Conservation (phyloP, 2,888 invertebrate genomes). For the Ptilodon capucinus region DNA sequence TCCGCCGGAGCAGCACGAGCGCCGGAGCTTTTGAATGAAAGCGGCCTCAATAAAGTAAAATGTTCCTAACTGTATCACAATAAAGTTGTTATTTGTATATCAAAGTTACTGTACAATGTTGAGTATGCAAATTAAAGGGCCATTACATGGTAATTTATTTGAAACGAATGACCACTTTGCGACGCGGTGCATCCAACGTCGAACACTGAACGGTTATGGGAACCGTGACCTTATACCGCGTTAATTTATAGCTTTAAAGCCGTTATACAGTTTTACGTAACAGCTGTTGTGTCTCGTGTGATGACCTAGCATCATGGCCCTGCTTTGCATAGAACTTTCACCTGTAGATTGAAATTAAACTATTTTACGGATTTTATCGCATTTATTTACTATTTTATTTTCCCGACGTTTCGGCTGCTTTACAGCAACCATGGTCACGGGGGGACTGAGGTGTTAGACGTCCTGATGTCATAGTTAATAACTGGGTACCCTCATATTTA, state of each 20-base stretch:
- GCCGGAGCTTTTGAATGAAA: constrained; percentile 76
- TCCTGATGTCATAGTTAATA: too few species aligned
- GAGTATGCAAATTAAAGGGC: constrained; percentile 81
- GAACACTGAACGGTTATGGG: constrained; percentile 76
- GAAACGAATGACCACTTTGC: constrained; percentile 83
- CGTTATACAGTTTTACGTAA: constrained; percentile 76
- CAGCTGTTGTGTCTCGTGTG: constrained; percentile 68
- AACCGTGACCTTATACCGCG: constrained; percentile 81
- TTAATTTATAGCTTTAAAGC: constrained; percentile 77
- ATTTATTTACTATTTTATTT: too few species aligned
- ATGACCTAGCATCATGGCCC: constrained; percentile 62
- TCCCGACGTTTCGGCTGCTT: too few species aligned
- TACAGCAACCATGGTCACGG: too few species aligned
- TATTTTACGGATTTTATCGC: too few species aligned
- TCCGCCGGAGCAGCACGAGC: constrained; percentile 55
- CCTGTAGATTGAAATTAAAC: too few species aligned
- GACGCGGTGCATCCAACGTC: constrained; percentile 74
- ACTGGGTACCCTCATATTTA: too few species aligned
- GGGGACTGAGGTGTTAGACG: too few species aligned
- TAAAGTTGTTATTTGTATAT: constrained; percentile 54
- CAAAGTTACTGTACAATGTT: constrained; percentile 43
- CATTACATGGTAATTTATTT: constrained; percentile 83
- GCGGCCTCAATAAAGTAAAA: constrained; percentile 31
- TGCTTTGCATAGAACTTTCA: constrained; percentile 70
- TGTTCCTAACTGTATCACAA: constrained; percentile 28